These are phyloP conservation scores for Glossophaga mutica DNA, from an alignment of 2,797 vertebrate genomes.

Conservation along the genomic window DNA sequence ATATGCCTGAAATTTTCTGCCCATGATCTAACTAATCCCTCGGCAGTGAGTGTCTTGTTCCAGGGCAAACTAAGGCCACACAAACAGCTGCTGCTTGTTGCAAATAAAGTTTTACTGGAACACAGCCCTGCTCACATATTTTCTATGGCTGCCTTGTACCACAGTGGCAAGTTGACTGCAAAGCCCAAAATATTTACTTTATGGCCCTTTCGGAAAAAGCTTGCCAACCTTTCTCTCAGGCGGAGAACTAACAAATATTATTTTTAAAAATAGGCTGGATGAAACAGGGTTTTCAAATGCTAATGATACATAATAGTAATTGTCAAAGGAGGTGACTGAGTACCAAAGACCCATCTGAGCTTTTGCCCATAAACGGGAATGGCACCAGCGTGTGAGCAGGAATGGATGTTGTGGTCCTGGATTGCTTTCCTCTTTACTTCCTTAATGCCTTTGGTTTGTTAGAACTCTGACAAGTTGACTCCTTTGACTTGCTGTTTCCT, in stretches of 20 bases:
- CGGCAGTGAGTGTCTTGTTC: not conserved
- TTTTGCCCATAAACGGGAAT: not conserved
- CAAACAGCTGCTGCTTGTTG: not conserved
- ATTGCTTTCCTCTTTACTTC: not conserved
- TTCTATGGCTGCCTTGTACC: not conserved
- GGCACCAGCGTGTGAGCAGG: not conserved
- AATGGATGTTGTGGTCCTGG: not conserved
- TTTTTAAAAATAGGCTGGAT: not conserved
- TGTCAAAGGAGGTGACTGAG: not conserved
- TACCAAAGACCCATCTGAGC: not conserved
- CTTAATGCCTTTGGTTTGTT: not conserved
- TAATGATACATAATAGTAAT: not conserved
- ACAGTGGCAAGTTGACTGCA: not conserved
- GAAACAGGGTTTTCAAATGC: not conserved
- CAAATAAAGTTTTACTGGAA: not conserved
- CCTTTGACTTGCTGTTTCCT: not conserved
- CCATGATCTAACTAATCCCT: not conserved
- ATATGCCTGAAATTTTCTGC: not conserved
- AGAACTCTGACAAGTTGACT: not conserved
- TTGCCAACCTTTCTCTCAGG: not conserved
- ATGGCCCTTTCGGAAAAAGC: not conserved
- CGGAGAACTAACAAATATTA: not conserved
- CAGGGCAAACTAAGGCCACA: not conserved
- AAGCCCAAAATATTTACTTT: not conserved
- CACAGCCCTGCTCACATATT: not conserved